A percentile compares a stretch with the other conserved stretches of the same genome.
phyloP scores from a whole-genome alignment of 2,888 invertebrate genomes.

The Callimorpha dominula region DNA sequence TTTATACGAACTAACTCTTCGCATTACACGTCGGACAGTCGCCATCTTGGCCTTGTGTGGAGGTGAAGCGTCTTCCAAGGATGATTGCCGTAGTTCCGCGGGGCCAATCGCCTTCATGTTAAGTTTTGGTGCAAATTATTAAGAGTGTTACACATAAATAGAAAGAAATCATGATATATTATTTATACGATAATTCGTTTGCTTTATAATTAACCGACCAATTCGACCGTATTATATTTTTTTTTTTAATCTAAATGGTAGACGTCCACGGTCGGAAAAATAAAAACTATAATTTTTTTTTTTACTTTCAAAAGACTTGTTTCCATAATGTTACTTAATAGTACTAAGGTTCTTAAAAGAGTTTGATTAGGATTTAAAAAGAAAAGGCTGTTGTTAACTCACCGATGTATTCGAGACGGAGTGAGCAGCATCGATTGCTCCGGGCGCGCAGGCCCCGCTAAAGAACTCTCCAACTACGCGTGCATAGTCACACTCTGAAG shows the following conservation, averaged over 20 bases:
- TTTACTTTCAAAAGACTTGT: not conserved
- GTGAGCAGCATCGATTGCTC: conserved; percentile 83
- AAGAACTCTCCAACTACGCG: conserved; percentile 86
- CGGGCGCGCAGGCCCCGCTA: conserved; percentile 87
- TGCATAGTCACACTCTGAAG: conserved; percentile 86
- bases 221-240: no score
- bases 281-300: no score
- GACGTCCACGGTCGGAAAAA: no score
- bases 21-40: not conserved
- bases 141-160: not conserved
- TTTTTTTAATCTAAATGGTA: no score
- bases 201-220: no score
- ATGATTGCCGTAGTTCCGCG: not conserved
- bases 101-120: not conserved
- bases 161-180: not conserved
- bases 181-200: not conserved
- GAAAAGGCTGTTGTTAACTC: conserved; percentile 1
- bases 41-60: conserved; percentile 1
- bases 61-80: not conserved
- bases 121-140: conserved; percentile 1
- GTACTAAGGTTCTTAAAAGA: not conserved
- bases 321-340: not conserved
- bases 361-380: not conserved
- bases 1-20: conserved; percentile 9
- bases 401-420: conserved; percentile 61